Evolutionary conservation across 2,797 vertebrate species (phyloP).

Genomic region (Smutsia gigantea): DNA sequence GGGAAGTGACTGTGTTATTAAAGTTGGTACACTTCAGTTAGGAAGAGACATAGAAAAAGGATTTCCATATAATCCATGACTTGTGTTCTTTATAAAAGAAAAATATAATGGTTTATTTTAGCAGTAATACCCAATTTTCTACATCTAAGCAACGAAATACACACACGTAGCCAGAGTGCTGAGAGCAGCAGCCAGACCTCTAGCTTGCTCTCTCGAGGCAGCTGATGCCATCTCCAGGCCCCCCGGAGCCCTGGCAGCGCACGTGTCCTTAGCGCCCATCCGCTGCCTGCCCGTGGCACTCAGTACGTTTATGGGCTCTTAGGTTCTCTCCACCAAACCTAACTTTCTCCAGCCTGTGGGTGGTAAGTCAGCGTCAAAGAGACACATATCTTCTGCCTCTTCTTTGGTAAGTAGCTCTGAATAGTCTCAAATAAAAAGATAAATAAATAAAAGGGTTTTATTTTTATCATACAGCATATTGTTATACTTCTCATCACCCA

Average conservation of each 20-base stretch:
- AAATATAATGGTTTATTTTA: background rate
- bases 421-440: background rate
- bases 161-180: background rate
- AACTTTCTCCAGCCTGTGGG: background rate
- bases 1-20: background rate
- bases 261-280: accelerated
- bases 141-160: background rate
- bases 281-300: accelerated
- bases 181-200: background rate
- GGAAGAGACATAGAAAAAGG: background rate
- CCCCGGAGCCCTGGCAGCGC: accelerated
- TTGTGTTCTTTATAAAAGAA: background rate
- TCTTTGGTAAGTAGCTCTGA: background rate
- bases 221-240: accelerated
- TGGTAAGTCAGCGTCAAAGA: background rate
- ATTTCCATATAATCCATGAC: background rate
- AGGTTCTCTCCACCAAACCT: background rate
- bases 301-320: accelerated
- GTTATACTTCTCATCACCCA: background rate
- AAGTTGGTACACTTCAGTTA: background rate
- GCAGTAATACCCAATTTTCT: background rate
- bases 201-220: no score
- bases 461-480: background rate
- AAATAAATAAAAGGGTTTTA: background rate
- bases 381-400: background rate